Evolutionary conservation across 2,797 vertebrate species (phyloP).

Genomic region (Allochrocebus solatus): DNA sequence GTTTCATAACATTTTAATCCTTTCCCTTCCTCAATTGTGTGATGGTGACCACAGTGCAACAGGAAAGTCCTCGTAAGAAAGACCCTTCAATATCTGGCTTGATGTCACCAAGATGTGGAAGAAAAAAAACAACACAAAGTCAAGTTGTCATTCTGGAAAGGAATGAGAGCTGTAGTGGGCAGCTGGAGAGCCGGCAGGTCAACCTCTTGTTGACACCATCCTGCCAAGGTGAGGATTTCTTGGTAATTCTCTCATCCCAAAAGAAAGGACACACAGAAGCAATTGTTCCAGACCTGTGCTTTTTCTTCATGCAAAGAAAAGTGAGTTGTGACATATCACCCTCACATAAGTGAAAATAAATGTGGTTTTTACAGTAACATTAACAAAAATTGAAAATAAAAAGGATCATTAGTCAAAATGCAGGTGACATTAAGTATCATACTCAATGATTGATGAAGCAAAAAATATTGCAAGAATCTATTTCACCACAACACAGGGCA

Average conservation of each 20-base stretch:
- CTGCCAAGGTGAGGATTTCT: neutral
- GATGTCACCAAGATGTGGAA: rapidly evolving
- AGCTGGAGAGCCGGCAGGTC: neutral
- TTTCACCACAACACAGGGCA: neutral
- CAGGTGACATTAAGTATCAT: neutral
- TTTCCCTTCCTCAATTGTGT: too few species aligned
- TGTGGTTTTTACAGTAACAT: constrained; percentile 29
- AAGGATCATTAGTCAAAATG: constrained; percentile 44
- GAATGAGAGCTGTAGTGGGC: neutral
- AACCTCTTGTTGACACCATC: too few species aligned
- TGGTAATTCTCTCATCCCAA: neutral
- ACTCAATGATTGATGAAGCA: neutral
- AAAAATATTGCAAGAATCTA: neutral
- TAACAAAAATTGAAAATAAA: constrained; percentile 54
- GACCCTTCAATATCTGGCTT: neutral
- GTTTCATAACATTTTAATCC: too few species aligned
- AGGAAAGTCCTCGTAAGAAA: rapidly evolving
- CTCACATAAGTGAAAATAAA: neutral
- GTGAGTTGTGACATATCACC: neutral
- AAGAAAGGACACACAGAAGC: neutral
- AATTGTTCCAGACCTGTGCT: neutral
- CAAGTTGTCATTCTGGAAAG: rapidly evolving
- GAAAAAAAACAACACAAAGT: rapidly evolving
- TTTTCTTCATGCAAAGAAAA: neutral
- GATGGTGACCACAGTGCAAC: rapidly evolving